Evolutionary conservation across 2,113 vertebrate genomes (phyloP), one percentile per base, ranked within the genome.

Genomic region (Pogonocichla stellata): DNA sequence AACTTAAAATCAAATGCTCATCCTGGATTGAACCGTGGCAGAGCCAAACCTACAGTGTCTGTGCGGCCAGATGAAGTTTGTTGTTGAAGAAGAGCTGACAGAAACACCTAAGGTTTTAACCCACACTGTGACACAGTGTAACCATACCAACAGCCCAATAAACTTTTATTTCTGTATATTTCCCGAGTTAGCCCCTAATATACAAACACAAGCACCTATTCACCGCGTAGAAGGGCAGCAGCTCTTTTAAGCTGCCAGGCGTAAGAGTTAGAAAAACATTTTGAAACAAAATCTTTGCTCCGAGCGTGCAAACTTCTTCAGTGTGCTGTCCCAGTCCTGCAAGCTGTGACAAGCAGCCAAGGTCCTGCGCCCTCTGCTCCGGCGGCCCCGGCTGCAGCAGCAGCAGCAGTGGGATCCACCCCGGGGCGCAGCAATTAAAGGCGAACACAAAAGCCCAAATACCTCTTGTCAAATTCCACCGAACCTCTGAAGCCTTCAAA

Each of bases 391-490:
- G 51, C 93, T 45, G 83, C 43, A 31, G 66, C 66, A 29, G 65
- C 54, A 47, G 40, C 43, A 38, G 57, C 58, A 25, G 77, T n/a
- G 17, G 65, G 65, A 84, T 87, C 60, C 82, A 75, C 66, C 82
- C 88, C 9, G 60, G 56, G 65, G 60, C 0, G 3, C 61, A 58
- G 73, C 65, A 92, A 88, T 88, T 93, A 86, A 82, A 82, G 43
- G 53, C 70, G 45, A 79, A 60, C 53, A 79, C 84, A 93, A 84
- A 95, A 94, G 93, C 87, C 53, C 79, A 54, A 91, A 91, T 87
- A 43, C 70, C 57, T 24, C 84, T 47, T 85, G 87, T 87, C 92
- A 85, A 93, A 91, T 95, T 95, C 93, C 92, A 91, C 93, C 28
- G 82, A 90, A 47, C 19, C 40, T 72, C 88, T 85, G 92, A 91